Conservation (phyloP, 30 jellyfish, hydroid and myxozoan species). For the Nemopilema nomurai region DNA sequence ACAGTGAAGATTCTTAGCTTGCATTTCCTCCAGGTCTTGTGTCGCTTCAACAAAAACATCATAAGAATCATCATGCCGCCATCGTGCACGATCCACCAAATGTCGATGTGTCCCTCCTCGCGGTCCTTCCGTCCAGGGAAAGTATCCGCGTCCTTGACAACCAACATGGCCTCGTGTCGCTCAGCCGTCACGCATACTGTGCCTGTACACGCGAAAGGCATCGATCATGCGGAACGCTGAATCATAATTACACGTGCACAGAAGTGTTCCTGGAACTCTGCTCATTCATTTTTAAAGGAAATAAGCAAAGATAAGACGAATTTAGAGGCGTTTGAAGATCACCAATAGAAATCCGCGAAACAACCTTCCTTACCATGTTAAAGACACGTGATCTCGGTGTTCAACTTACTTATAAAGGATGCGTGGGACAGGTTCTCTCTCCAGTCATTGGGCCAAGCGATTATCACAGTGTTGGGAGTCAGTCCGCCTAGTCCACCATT, state of each 20-base stretch:
- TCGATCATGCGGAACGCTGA: no score
- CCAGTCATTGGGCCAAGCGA: constrained; percentile 95
- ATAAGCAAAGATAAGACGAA: not conserved
- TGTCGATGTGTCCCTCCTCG: constrained; percentile 78
- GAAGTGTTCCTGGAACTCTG: no score
- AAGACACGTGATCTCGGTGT: no score
- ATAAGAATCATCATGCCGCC: constrained; percentile 94
- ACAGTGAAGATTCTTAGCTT: constrained; percentile 80
- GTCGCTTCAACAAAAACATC: constrained; percentile 76
- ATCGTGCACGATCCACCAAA: constrained; percentile 98
- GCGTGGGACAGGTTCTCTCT: constrained; percentile 51
- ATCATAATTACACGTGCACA: no score
- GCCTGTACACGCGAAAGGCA: constrained; percentile 25
- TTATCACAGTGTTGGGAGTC: constrained; percentile 84
- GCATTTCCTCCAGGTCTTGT: constrained; percentile 86
- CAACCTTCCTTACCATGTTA: no score
- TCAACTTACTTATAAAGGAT: constrained; percentile 77
- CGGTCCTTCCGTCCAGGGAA: constrained; percentile 69
- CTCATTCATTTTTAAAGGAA: no score
- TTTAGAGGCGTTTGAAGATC: not conserved
- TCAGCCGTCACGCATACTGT: constrained; percentile 70
- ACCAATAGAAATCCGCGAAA: no score
- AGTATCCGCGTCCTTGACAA: constrained; percentile 72
- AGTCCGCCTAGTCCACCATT: constrained; percentile 90
- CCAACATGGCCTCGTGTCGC: constrained; percentile 78